Percentiles rank a stretch among this genome's conserved stretches.
Evolutionary conservation across 2,888 invertebrate genomes (phyloP).

Genomic region (Yponomeuta evonymella): DNA sequence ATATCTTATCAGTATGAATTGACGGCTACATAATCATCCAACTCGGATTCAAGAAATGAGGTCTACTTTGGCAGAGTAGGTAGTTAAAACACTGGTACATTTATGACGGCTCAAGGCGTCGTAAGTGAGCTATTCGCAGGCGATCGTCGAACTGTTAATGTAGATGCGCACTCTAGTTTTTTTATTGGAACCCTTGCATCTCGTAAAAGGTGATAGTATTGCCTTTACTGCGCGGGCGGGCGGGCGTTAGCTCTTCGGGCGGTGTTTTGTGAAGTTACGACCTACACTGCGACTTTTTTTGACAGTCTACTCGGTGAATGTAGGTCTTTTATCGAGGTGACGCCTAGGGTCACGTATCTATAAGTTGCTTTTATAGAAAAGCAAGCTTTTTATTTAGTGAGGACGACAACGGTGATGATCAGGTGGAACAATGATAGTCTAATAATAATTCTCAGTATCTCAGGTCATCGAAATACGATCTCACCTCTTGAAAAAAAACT

Average conservation of each 20-base stretch:
- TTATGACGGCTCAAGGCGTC: slow-evolving; percentile 16
- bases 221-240: slow-evolving; percentile 21
- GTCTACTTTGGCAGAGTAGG: slow-evolving; percentile 14
- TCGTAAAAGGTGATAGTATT: slow-evolving; percentile 31
- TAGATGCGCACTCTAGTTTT: slow-evolving; percentile 26
- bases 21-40: too few relatives aligned
- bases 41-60: too few relatives aligned
- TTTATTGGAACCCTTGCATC: slow-evolving; percentile 26
- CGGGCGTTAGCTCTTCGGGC: not conserved
- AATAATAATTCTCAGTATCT: too few relatives aligned
- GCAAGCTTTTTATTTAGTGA: too few relatives aligned
- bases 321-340: too few relatives aligned
- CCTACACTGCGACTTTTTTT: not conserved
- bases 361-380: too few relatives aligned
- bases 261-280: slow-evolving; percentile 2
- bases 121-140: slow-evolving; percentile 22
- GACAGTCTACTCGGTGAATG: not conserved
- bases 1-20: too few relatives aligned
- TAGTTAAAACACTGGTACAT: not conserved
- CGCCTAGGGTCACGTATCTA: too few relatives aligned
- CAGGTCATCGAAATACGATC: too few relatives aligned
- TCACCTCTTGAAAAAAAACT: too few relatives aligned
- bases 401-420: too few relatives aligned
- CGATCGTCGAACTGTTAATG: slow-evolving; percentile 28
- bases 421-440: too few relatives aligned